Percentiles rank a stretch among this genome's conserved stretches.
Evolutionary conservation across 2,113 vertebrate species (phyloP).

Genomic region (Rissa tridactyla): DNA sequence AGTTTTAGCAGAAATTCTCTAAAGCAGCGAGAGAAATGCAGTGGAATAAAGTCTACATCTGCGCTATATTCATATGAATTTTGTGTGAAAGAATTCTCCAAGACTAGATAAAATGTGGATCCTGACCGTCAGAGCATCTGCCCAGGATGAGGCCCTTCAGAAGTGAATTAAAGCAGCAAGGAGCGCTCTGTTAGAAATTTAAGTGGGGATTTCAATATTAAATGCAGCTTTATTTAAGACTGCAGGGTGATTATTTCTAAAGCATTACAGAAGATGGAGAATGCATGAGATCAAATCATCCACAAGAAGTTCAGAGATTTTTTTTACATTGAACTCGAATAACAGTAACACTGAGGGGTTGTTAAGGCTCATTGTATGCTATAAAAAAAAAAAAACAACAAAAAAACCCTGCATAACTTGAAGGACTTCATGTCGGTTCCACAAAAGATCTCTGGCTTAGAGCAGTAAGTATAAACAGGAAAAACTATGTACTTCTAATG

Average conservation of each 20-base stretch:
- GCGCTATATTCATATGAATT: background rate
- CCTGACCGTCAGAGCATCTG: background rate
- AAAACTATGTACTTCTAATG: background rate
- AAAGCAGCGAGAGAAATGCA: background rate
- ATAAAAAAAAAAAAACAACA: background rate
- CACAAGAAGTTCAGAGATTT: background rate
- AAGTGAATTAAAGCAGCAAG: slow-evolving; percentile 5
- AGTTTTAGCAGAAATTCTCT: background rate
- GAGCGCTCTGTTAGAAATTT: background rate
- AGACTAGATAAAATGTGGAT: background rate
- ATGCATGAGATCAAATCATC: background rate
- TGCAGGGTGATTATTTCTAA: background rate
- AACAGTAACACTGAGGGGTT: background rate
- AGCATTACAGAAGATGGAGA: background rate
- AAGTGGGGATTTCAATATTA: background rate
- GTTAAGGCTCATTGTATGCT: background rate
- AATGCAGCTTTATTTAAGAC: background rate
- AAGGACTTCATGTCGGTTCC: background rate
- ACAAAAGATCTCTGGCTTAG: background rate
- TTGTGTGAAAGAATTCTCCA: background rate
- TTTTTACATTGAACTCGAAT: background rate
- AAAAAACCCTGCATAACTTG: background rate
- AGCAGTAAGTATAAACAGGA: background rate
- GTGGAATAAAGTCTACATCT: background rate
- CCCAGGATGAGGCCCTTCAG: background rate